These are phyloP conservation scores for Sciurus niger DNA, from an alignment of 2,113 vertebrate genomes.

Conservation along the genomic window DNA sequence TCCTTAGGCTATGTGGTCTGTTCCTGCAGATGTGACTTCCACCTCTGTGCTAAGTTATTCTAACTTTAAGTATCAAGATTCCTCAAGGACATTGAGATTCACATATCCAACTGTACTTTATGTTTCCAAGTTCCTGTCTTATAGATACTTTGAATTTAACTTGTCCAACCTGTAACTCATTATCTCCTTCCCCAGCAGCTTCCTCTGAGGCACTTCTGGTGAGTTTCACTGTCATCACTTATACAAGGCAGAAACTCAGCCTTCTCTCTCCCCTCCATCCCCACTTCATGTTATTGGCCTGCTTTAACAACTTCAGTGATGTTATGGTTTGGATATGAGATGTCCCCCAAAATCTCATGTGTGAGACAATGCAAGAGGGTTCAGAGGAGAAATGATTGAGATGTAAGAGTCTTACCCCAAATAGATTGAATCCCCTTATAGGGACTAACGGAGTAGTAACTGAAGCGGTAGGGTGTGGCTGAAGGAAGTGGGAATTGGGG, in stretches of 20 bases:
- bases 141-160: not conserved
- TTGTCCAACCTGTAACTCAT: not conserved
- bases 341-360: too few species aligned
- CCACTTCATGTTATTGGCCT: not conserved
- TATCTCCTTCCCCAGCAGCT: not conserved
- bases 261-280: not conserved
- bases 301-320: not conserved
- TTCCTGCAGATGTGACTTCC: not conserved
- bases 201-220: not conserved
- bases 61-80: not conserved
- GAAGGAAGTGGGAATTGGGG: too few species aligned
- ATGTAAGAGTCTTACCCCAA: too few species aligned
- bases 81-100: not conserved
- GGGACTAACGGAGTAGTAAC: too few species aligned
- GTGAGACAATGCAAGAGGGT: too few species aligned
- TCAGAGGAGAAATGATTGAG: too few species aligned
- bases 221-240: not conserved
- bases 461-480: too few species aligned
- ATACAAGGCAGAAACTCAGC: not conserved
- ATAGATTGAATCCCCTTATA: too few species aligned
- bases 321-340: too few species aligned
- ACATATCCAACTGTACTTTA: not conserved
- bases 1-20: not conserved
- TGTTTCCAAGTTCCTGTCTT: not conserved
- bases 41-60: not conserved